phyloP scores from a whole-genome alignment of 1,140 invertebrate genomes.

The Hyles euphorbiae region DNA sequence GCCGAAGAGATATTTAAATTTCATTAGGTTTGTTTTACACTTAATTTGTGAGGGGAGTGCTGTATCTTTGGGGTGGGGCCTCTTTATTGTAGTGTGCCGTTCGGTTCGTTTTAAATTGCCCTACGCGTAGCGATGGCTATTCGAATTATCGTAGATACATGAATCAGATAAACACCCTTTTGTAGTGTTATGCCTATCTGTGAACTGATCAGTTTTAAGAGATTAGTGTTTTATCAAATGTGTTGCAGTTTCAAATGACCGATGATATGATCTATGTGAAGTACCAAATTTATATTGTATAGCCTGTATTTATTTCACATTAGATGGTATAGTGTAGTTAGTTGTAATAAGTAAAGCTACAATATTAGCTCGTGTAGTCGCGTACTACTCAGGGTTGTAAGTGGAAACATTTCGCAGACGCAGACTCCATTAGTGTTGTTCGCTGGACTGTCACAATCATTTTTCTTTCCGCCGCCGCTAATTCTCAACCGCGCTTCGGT shows the following conservation, averaged over 20 bases:
- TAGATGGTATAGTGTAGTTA: too few species aligned
- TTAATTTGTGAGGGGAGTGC: conserved; percentile 71
- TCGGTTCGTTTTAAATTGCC: conserved; percentile 57
- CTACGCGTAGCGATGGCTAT: conserved; percentile 51
- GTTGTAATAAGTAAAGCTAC: too few species aligned
- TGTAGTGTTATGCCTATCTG: conserved; percentile 33
- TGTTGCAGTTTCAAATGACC: conserved; percentile 18
- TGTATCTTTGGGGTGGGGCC: conserved; percentile 55
- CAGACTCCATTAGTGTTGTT: conserved; percentile 71
- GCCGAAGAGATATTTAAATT: conserved; percentile 73
- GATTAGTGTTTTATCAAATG: conserved; percentile 30
- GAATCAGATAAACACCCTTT: conserved; percentile 49
- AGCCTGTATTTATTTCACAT: too few species aligned
- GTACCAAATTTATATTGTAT: too few species aligned
- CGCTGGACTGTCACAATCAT: conserved; percentile 75
- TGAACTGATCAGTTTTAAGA: conserved; percentile 30
- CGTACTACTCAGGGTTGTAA: conserved; percentile 25
- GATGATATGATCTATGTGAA: neutral
- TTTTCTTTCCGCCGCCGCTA: conserved; percentile 73
- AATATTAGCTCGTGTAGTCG: too few species aligned
- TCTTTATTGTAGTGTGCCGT: conserved; percentile 51
- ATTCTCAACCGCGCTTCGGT: conserved; percentile 69
- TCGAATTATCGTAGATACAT: conserved; percentile 58
- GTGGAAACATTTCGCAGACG: conserved; percentile 69
- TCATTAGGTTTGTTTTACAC: conserved; percentile 75